These are phyloP conservation scores for Apostichopus japonicus DNA, from an alignment of 35 echinoderm and acorn worm species.

Conservation along the genomic window DNA sequence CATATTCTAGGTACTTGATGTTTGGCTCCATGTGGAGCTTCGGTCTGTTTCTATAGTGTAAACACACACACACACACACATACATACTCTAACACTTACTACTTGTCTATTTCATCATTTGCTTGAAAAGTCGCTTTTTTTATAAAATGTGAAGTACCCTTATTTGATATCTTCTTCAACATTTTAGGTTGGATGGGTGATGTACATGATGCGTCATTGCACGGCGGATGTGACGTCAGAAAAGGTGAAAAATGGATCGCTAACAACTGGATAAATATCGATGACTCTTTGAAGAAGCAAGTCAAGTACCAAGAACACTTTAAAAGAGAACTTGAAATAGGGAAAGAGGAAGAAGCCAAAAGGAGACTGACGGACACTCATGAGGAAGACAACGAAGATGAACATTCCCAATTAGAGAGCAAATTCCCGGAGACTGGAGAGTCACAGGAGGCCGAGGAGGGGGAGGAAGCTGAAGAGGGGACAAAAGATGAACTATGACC, in stretches of 20 bases:
- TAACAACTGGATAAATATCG: constrained; percentile 88
- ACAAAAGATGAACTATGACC: constrained; percentile 36
- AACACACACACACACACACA: too few relatives aligned
- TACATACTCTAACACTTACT: too few relatives aligned
- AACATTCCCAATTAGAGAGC: not conserved
- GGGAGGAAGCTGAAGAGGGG: not conserved
- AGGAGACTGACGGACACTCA: not conserved
- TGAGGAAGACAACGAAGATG: not conserved
- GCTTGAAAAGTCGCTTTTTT: too few relatives aligned
- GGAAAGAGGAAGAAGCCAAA: not conserved
- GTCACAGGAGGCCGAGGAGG: not conserved
- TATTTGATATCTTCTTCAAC: too few relatives aligned
- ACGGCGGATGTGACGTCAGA: constrained; percentile 88
- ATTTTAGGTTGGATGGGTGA: constrained; percentile 79
- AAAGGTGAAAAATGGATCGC: constrained; percentile 87
- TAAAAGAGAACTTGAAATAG: not conserved
- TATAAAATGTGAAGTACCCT: too few relatives aligned
- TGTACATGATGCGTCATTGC: constrained; percentile 62
- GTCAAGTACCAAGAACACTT: constrained; percentile 22
- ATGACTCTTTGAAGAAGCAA: constrained; percentile 24
- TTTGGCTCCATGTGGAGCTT: too few relatives aligned
- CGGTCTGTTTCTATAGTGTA: too few relatives aligned
- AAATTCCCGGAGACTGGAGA: not conserved
- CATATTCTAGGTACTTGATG: too few relatives aligned
- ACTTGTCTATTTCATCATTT: too few relatives aligned